Evolutionary conservation across 2,797 vertebrate genomes (phyloP), one percentile per base, ranked within the genome.

Genomic region (Lithobates sylvaticus): DNA sequence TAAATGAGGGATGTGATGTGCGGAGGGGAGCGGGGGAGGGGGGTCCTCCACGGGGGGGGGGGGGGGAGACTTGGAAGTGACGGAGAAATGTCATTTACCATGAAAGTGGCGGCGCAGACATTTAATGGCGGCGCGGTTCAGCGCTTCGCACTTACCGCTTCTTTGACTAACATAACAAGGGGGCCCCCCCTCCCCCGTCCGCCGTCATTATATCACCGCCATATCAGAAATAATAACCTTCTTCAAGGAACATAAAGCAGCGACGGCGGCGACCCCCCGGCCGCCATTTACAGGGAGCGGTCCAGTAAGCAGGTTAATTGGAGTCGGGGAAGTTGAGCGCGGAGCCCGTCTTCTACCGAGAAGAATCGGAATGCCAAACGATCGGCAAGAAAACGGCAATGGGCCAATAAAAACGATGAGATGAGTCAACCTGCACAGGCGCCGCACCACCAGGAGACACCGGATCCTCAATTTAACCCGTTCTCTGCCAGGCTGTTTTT

Each of bases 191-290:
- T 32, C 32, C 32, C 34, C 73, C 85, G 81, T 86, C 85, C 72
- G 79, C 74, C 68, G 67, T 67, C 74, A 83, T 77, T 83, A 77
- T 67, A 86, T 82, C 73, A 69, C 32, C 82, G 67, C 64, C 44
- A 78, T 77, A 82, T 71, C 77, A 70, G 79, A 77, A 81, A 86
- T 82, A 77, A 82, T 81, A 81, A 86, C 84, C 84, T 86, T 81
- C 6, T 80, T 76, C 71, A 82, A 72, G 74, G 85, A 77, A 77
- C 79, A 82, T 81, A 82, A 86, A 82, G 79, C 47, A 27, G n/a
- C 67, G 15, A 5, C 16, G 5, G n/a, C 42, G 44, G n/a, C 42
- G 44, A 71, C 47, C 67, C 67, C 69, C 34, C 23, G 61, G 58
- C 79, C 65, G 29, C 70, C 85, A 82, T 82, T 86, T 71, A 16